These are phyloP conservation scores for Archips crataeganus DNA, from an alignment of 2,888 invertebrate genomes.

Conservation along the genomic window DNA sequence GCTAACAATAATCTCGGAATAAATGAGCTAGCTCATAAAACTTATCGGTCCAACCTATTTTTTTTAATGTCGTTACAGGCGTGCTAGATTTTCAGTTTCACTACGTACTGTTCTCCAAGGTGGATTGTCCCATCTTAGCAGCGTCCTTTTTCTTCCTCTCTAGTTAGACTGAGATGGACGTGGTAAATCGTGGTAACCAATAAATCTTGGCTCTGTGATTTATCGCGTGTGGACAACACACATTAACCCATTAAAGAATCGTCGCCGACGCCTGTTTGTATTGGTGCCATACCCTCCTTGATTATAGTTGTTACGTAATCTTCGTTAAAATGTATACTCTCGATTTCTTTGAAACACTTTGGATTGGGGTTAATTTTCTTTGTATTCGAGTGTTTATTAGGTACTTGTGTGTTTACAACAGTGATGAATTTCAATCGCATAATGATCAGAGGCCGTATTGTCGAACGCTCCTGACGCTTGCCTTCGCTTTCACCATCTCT, in stretches of 20 bases:
- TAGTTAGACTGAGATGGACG: neutral
- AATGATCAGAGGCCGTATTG: too few relatives aligned
- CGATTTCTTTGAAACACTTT: conserved; percentile 11
- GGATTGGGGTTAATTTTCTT: neutral
- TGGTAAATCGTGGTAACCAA: conserved; percentile 4
- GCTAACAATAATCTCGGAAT: conserved; percentile 1
- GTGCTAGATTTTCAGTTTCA: conserved; percentile 39
- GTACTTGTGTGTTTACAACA: neutral
- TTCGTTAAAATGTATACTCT: conserved; percentile 4
- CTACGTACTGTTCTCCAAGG: neutral
- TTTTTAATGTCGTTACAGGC: conserved; percentile 21
- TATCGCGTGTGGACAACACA: conserved; percentile 43
- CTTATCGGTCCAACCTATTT: conserved; percentile 22
- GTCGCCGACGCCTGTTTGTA: conserved; percentile 41
- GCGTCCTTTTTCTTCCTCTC: neutral
- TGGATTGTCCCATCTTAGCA: neutral
- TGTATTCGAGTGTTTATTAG: neutral
- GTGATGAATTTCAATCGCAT: neutral
- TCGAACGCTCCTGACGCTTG: too few relatives aligned
- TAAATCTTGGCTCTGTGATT: conserved; percentile 43
- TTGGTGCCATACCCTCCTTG: conserved; percentile 38
- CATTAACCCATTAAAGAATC: conserved; percentile 47
- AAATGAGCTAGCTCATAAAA: conserved; percentile 34
- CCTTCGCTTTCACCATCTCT: too few relatives aligned
- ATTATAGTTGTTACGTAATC: conserved; percentile 27